phyloP scores from a whole-genome alignment of 2,888 invertebrate genomes.

The Venusia cambrica region DNA sequence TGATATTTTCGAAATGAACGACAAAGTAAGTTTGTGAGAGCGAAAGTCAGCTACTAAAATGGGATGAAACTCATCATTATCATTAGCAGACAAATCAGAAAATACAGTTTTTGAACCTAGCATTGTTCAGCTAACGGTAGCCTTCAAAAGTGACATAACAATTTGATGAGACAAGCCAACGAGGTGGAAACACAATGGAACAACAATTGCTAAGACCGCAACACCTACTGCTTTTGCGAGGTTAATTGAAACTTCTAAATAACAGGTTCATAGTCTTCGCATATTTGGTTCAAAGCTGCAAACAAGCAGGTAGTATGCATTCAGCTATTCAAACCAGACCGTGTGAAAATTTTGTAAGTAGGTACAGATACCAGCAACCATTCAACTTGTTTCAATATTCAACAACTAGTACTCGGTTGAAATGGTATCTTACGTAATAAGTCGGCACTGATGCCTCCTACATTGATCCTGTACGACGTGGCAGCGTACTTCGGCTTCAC shows the following conservation, averaged over 20 bases:
- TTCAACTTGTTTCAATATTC: constrained; percentile 7
- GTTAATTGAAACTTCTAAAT: constrained; percentile 39
- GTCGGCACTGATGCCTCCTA: too few relatives aligned
- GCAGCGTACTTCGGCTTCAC: too few relatives aligned
- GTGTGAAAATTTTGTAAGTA: constrained; percentile 16
- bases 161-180: constrained; percentile 57
- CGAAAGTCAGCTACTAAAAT: too few relatives aligned
- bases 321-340: constrained; percentile 10
- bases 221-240: constrained; percentile 48
- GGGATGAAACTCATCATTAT: too few relatives aligned
- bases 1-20: too few relatives aligned
- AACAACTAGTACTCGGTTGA: constrained; percentile 3
- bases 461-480: too few relatives aligned
- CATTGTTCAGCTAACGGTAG: constrained; percentile 35
- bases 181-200: constrained; percentile 67
- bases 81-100: too few relatives aligned
- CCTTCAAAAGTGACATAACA: constrained; percentile 57
- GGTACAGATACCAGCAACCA: too few relatives aligned
- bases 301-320: too few relatives aligned
- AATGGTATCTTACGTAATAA: constrained; percentile 25
- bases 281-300: constrained; percentile 7
- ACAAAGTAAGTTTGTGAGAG: too few relatives aligned
- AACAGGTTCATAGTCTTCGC: constrained; percentile 16
- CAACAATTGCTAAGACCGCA: constrained; percentile 41
- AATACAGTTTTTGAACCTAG: constrained; percentile 19